Base-by-base conservation (phyloP, 2,113 vertebrate species). In the Tylochromis polylepis region DNA sequence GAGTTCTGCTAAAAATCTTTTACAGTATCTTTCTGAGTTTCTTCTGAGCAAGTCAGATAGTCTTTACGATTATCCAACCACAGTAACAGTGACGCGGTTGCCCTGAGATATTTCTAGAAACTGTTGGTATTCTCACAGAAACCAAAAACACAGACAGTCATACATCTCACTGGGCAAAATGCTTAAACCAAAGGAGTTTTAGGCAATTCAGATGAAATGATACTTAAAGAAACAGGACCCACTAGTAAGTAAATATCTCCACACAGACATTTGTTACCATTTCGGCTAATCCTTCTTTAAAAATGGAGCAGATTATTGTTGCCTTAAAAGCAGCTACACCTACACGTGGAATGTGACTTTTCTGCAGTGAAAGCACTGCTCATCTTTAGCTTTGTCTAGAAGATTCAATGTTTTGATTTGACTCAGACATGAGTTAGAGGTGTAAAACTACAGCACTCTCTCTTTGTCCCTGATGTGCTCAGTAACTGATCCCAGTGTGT, bases 401-500 rank as follows among this genome's bases (percentile, higher is more conserved):
- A 79, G 72, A 88, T 59, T 88, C 87, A 36, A 38, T 92, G 88
- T 88, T 90, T 89, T 91, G 84, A 92, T 89, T 91, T 86, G 84
- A 87, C 62, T 84, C 53, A 90, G 83, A 89, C 41, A 1, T n/a
- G 86, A 90, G 85, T 85, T 85, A 65, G 53, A 85, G 57, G 79
- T 3, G 82, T 89, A 83, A 83, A 86, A 72, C 83, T 29, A 57
- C 58, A 38, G 80, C 82, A 72, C 24, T 31, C 82, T 82, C 55
- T 88, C 77, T 92, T 88, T 89, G 85, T 92, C 92, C 55, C 86
- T 46, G 70, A 88, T 83, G 81, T 77, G 85, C 84, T 84, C 65
- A 58, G 93, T 88, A 94, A 94, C 91, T 41, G 91, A 95, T 89
- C 88, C 85, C 70, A 41, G 79, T 80, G 90, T 93, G 85, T 90